Percentiles rank a stretch among this genome's conserved stretches.
These are phyloP conservation scores for Philopedon plagiatum DNA, from an alignment of 2,888 invertebrate genomes.

Conservation along the genomic window DNA sequence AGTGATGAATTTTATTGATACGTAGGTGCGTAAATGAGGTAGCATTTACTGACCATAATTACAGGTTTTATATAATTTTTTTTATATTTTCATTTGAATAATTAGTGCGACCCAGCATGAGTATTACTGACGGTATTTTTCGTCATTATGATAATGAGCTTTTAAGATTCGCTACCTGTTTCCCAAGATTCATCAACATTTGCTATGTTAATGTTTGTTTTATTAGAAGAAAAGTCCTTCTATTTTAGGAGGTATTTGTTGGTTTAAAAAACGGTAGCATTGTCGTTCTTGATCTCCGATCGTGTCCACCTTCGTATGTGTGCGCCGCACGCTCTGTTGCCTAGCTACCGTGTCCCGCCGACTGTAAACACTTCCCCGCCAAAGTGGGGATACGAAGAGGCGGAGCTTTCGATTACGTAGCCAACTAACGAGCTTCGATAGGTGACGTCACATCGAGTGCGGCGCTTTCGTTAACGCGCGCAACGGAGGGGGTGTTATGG, in stretches of 20 bases:
- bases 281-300: constrained; percentile 45
- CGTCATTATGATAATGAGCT: not conserved
- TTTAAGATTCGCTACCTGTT: not conserved
- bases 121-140: not conserved
- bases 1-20: not conserved
- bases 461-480: constrained; percentile 68
- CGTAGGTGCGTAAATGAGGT: not conserved
- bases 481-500: constrained; percentile 59
- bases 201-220: constrained; percentile 2
- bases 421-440: constrained; percentile 60
- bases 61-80: not conserved
- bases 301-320: constrained; percentile 59
- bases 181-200: not conserved
- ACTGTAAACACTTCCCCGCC: constrained; percentile 70
- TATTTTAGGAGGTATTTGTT: constrained; percentile 16
- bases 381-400: constrained; percentile 57
- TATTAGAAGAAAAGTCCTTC: constrained; percentile 5
- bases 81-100: not conserved
- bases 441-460: constrained; percentile 67
- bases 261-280: constrained; percentile 29
- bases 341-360: constrained; percentile 68
- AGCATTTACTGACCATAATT: not conserved
- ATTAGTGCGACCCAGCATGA: too few relatives aligned
- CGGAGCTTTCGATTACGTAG: constrained; percentile 59
- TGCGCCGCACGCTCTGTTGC: constrained; percentile 68